Base-by-base conservation (phyloP, 2,113 vertebrate species). In the Cepphus grylle region DNA sequence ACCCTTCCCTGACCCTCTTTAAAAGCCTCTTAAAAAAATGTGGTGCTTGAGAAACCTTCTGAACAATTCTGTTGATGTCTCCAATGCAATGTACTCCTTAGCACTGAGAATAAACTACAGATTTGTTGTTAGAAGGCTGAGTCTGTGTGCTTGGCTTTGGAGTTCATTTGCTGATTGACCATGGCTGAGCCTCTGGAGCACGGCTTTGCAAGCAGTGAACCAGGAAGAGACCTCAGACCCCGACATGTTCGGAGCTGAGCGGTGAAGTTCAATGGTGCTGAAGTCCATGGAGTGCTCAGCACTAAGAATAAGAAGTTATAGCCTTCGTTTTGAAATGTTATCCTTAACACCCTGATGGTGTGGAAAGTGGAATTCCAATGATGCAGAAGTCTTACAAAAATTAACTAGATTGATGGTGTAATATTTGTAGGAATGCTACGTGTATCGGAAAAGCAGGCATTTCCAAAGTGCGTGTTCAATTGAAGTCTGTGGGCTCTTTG, bases 361-460 rank as follows among this genome's bases (percentile, higher is more conserved):
- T 42, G 27, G 2, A 2, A 32, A 34, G 30, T 13, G 36, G 34
- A 67, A 38, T 86, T 77, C 20, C 29, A 15, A 0, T 36, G 13
- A 2, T 7, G 8, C 29, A 53, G 45, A n/a, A 61, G 9, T 47
- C 9, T 49, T 12, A 4, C 11, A 55, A 19, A 38, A 52, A 49
- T 32, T 40, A 22, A 15, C 12, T 23, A 0, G 26, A 6, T 12
- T 2, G 3, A 4, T 3, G 1, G n/a, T 9, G 36, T 42, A 67
- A 42, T 23, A 4, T 27, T 30, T 40, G 27, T 15, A 29, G 55
- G 38, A 43, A 23, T 42, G 45, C 13, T 25, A 49, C 29, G 42
- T 63, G 32, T n/a, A 4, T 50, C 0, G 0, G n/a, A 23, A 58
- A 56, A 69, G 34, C 12, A 22, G 45, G 21, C 2, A 1, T 10